Conservation (phyloP, 2,888 invertebrate genomes). For the Micoletzkya japonica region DNA sequence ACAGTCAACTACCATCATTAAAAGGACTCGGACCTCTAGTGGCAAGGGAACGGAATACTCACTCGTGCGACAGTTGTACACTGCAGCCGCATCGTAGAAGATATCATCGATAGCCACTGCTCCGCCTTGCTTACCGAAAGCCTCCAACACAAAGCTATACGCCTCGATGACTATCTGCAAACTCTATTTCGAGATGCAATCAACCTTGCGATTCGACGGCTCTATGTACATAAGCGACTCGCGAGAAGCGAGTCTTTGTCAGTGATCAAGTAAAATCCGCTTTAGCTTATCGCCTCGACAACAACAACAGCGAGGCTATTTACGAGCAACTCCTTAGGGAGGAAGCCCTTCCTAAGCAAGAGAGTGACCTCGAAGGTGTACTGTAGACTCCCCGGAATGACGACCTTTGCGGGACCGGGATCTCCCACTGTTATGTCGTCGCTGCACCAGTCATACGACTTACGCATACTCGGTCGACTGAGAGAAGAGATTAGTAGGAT, state of each 20-base stretch:
- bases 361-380: slow-evolving; percentile 47
- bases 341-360: too few relatives aligned
- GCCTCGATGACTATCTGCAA: slow-evolving; percentile 57
- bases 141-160: slow-evolving; percentile 46
- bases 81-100: slow-evolving; percentile 42
- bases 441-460: slow-evolving; percentile 51
- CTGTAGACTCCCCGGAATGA: slow-evolving; percentile 52
- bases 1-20: not conserved
- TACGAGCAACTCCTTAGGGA: not conserved
- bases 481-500: too few relatives aligned
- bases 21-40: too few relatives aligned
- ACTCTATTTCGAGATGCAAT: too few relatives aligned
- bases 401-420: slow-evolving; percentile 45
- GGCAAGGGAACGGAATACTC: slow-evolving; percentile 2
- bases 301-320: not conserved
- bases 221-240: not conserved
- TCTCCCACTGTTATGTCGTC: slow-evolving; percentile 45
- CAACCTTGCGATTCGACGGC: too few relatives aligned
- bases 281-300: not conserved
- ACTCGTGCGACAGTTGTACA: slow-evolving; percentile 44
- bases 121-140: slow-evolving; percentile 55
- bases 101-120: slow-evolving; percentile 55
- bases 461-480: slow-evolving; percentile 44
- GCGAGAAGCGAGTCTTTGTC: not conserved
- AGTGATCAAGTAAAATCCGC: not conserved